These are phyloP conservation scores for Lepidocolaptes lacrymiger DNA, from an alignment of 2,797 vertebrate genomes.

Conservation along the genomic window DNA sequence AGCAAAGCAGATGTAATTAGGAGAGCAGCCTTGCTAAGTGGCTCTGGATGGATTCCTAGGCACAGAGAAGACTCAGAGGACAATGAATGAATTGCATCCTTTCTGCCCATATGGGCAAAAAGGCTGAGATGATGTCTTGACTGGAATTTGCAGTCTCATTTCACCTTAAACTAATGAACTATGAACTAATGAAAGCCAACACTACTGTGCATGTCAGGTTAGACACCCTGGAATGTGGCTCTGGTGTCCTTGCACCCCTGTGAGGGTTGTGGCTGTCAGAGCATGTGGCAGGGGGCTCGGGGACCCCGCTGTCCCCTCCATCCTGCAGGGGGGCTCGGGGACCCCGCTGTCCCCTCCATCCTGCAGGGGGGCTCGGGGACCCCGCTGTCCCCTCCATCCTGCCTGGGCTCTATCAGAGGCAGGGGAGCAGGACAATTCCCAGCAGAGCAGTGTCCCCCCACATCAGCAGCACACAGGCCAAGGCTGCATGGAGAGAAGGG, in stretches of 20 bases:
- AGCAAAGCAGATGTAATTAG: background rate
- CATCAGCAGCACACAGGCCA: background rate
- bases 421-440: background rate
- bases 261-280: background rate
- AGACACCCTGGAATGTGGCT: background rate
- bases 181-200: background rate
- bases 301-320: background rate
- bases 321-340: background rate
- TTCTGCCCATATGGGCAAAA: background rate
- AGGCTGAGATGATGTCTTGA: background rate
- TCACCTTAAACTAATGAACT: background rate
- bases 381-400: background rate
- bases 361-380: background rate
- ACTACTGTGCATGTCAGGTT: background rate
- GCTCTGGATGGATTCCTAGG: background rate
- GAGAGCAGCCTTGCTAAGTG: background rate
- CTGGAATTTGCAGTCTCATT: background rate
- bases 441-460: background rate
- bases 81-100: background rate
- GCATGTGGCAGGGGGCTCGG: background rate
- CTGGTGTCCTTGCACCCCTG: background rate
- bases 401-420: background rate
- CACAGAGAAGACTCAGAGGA: background rate
- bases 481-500: background rate
- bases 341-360: background rate